phyloP scores from a whole-genome alignment of 2,888 invertebrate genomes.

The Xylota segnis region DNA sequence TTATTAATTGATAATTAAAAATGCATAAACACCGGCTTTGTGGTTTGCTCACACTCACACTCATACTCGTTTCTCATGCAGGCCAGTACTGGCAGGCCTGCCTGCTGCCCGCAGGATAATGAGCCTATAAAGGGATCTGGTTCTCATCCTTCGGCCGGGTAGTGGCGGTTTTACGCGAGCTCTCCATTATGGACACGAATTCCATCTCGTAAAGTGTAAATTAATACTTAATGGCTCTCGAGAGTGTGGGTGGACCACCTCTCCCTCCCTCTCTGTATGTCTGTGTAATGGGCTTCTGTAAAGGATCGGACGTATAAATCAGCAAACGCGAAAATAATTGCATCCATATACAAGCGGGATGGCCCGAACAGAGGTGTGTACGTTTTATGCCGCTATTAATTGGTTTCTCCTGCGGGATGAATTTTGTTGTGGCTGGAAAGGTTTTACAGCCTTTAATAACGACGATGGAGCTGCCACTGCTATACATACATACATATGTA shows the following conservation, averaged over 20 bases:
- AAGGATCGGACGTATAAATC: slow-evolving; percentile 68
- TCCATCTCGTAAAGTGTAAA: slow-evolving; percentile 76
- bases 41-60: slow-evolving; percentile 55
- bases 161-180: slow-evolving; percentile 64
- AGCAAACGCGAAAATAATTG: slow-evolving; percentile 65
- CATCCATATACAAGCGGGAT: slow-evolving; percentile 46
- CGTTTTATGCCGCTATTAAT: slow-evolving; percentile 71
- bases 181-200: slow-evolving; percentile 66
- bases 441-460: slow-evolving; percentile 49
- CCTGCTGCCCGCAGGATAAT: slow-evolving; percentile 57
- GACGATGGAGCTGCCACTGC: not conserved
- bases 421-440: slow-evolving; percentile 64
- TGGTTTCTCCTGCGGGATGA: slow-evolving; percentile 70
- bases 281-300: slow-evolving; percentile 30
- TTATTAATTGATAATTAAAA: slow-evolving; percentile 77
- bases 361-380: slow-evolving; percentile 42
- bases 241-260: slow-evolving; percentile 57
- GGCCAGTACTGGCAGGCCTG: not conserved
- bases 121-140: slow-evolving; percentile 69
- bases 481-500: no score
- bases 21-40: slow-evolving; percentile 76
- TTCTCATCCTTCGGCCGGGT: slow-evolving; percentile 15
- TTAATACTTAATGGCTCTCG: slow-evolving; percentile 75
- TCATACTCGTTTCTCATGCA: no score
- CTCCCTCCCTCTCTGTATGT: not conserved